Conservation (phyloP, 2,797 vertebrate genomes). For the Fundulus diaphanus region DNA sequence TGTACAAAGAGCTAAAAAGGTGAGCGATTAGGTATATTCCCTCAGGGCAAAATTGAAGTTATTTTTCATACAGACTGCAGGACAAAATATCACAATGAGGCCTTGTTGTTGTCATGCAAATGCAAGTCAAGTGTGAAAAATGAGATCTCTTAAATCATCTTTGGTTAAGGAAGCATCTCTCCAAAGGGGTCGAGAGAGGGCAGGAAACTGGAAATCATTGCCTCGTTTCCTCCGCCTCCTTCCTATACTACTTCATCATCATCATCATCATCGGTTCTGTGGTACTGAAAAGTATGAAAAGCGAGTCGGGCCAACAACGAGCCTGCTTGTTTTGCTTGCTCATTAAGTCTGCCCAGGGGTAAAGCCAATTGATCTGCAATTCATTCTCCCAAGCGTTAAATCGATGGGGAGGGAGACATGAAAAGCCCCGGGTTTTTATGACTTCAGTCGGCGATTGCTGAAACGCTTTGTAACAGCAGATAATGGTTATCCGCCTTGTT, state of each 20-base stretch:
- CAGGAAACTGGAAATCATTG: slow-evolving; percentile 63
- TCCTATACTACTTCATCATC: slow-evolving; percentile 9
- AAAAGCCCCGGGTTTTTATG: slow-evolving; percentile 81
- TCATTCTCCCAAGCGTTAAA: slow-evolving; percentile 84
- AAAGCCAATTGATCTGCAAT: slow-evolving; percentile 86
- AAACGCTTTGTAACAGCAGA: slow-evolving; percentile 83
- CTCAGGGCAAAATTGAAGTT: slow-evolving; percentile 55
- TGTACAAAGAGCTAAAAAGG: slow-evolving; percentile 52
- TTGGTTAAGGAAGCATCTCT: slow-evolving; percentile 45
- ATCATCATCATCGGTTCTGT: slow-evolving; percentile 9
- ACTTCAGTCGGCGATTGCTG: slow-evolving; percentile 80
- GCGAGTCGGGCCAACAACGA: slow-evolving; percentile 70
- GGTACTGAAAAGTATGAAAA: slow-evolving; percentile 24
- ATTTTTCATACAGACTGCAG: slow-evolving; percentile 50
- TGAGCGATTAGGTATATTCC: slow-evolving; percentile 57
- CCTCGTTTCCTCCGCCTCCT: slow-evolving; percentile 26
- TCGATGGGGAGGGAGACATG: slow-evolving; percentile 81
- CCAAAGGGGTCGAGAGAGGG: slow-evolving; percentile 36
- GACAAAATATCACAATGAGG: slow-evolving; percentile 53
- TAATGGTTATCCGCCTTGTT: slow-evolving; percentile 81
- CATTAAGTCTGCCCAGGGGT: slow-evolving; percentile 83
- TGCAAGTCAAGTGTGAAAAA: slow-evolving; percentile 37
- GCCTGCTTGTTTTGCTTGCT: slow-evolving; percentile 73
- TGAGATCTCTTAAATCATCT: slow-evolving; percentile 59
- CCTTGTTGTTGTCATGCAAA: slow-evolving; percentile 46